phyloP scores from a whole-genome alignment of 2,888 invertebrate species.

The Petrolisthes cinctipes region DNA sequence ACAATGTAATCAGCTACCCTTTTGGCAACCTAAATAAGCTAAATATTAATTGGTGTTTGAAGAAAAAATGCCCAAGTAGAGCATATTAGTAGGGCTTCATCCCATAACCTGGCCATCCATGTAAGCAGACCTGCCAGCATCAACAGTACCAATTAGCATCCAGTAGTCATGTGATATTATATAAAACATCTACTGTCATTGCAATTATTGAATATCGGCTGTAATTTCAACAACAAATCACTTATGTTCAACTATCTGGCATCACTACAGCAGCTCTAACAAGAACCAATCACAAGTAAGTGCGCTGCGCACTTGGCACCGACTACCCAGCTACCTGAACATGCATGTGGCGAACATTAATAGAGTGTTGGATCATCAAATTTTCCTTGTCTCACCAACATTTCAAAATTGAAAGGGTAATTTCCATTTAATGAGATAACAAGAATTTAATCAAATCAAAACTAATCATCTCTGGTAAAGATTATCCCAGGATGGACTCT shows the following conservation, averaged over 20 bases:
- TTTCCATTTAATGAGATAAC: neutral
- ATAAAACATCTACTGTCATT: no score
- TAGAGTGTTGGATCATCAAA: constrained; percentile 46
- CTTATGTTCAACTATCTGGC: constrained; percentile 6
- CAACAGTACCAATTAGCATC: neutral
- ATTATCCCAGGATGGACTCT: no score
- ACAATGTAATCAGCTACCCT: neutral
- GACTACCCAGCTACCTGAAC: constrained; percentile 26
- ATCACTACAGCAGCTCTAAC: neutral
- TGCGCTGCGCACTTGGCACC: constrained; percentile 57
- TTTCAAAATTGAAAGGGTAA: neutral
- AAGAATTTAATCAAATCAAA: no score
- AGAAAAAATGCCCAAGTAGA: neutral
- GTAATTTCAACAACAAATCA: neutral
- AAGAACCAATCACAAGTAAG: constrained; percentile 46
- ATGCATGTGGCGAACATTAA: constrained; percentile 51
- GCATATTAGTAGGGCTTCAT: neutral
- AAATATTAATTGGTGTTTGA: no score
- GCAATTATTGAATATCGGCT: neutral
- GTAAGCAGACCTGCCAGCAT: neutral
- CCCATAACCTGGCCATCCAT: neutral
- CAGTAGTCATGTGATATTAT: neutral
- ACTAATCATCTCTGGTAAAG: no score
- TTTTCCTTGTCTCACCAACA: constrained; percentile 1
- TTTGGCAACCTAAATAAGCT: no score